Conservation (phyloP, 2,113 vertebrate genomes). For the Seriola rivoliana region DNA sequence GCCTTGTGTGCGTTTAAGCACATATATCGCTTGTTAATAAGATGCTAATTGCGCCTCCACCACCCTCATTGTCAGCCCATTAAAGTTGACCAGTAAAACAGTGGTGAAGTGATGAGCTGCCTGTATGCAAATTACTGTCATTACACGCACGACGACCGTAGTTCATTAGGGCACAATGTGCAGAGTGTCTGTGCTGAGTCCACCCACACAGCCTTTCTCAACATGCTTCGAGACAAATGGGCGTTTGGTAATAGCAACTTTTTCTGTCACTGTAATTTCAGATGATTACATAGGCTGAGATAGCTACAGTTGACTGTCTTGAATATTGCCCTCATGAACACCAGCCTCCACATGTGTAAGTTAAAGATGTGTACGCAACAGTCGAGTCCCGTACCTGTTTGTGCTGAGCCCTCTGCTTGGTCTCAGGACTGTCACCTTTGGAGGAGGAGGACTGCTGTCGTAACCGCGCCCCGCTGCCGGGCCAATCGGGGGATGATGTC, state of each 20-base stretch:
- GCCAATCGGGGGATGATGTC: conserved; percentile 94
- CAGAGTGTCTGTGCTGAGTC: conserved; percentile 18
- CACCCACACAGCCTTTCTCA: conserved; percentile 39
- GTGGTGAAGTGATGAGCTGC: conserved; percentile 55
- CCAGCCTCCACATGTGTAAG: not conserved
- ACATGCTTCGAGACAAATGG: conserved; percentile 33
- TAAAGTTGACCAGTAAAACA: conserved; percentile 66
- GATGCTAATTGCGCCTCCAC: conserved; percentile 52
- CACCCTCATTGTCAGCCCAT: conserved; percentile 47
- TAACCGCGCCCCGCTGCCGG: conserved; percentile 89
- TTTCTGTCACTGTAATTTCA: conserved; percentile 28
- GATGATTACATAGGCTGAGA: not conserved
- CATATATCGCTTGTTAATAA: conserved; percentile 30
- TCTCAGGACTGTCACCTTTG: conserved; percentile 96
- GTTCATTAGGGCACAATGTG: conserved; percentile 59
- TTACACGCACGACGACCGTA: conserved; percentile 69
- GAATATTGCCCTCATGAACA: not conserved
- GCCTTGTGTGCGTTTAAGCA: not conserved
- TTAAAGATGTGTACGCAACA: not conserved
- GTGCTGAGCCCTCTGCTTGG: conserved; percentile 92
- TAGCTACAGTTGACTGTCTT: not conserved
- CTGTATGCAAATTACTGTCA: conserved; percentile 71
- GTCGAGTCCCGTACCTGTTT: conserved; percentile 89
- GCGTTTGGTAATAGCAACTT: conserved; percentile 26
- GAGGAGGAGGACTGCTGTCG: conserved; percentile 96